A percentile compares a stretch with the other conserved stretches of the same genome.
Conservation (phyloP, 2,113 vertebrate genomes). For the Pantherophis guttatus region DNA sequence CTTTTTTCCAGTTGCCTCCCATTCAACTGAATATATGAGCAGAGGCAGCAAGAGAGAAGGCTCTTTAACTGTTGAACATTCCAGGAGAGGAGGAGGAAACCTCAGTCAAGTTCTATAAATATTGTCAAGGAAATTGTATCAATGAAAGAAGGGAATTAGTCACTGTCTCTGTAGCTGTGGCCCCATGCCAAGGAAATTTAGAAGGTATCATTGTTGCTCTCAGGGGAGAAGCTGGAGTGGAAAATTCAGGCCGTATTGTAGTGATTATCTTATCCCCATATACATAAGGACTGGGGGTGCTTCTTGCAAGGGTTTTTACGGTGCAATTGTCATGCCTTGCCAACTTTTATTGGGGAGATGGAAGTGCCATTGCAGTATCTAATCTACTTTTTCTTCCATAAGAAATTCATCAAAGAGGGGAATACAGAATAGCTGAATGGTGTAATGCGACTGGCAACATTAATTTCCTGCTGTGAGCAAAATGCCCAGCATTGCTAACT, state of each 20-base stretch:
- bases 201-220: not conserved
- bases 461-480: not conserved
- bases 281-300: not conserved
- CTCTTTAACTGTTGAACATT: not conserved
- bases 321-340: not conserved
- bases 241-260: not conserved
- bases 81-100: not conserved
- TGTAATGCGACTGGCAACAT: not conserved
- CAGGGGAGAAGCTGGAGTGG: too few relatives aligned
- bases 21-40: not conserved
- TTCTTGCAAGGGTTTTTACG: not conserved
- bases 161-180: constrained; percentile 10
- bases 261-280: not conserved
- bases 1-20: not conserved
- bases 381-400: not conserved
- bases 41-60: not conserved
- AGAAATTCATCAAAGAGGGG: not conserved
- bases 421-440: not conserved
- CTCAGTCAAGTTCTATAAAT: constrained; percentile 5
- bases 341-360: not conserved
- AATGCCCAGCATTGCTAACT: not conserved
- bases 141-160: constrained; percentile 8
- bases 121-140: not conserved
- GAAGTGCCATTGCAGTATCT: not conserved
- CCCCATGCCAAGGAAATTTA: not conserved